Base-by-base conservation (phyloP, 2,113 vertebrate genomes). In the Grammatotria lemairii region DNA sequence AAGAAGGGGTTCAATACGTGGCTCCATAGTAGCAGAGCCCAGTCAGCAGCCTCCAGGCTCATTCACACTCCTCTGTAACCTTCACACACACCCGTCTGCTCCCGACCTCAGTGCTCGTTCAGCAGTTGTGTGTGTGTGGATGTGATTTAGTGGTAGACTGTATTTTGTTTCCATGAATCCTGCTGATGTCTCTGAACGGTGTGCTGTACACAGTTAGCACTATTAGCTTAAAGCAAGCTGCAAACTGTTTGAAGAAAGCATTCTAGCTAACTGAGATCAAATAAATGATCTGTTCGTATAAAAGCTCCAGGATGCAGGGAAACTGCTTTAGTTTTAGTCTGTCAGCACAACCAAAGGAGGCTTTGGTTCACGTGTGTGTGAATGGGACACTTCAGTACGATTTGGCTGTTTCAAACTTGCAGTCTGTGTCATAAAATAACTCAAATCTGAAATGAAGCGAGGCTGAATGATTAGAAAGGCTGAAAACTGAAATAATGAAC, bases 21-120 rank as follows among this genome's bases (percentile, higher is more conserved):
- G 85, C 80, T 89, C 87, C 83, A 84, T 87, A 84, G 84, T 87
- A 51, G 75, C 87, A 31, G 63, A 86, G 91, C 80, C 4, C n/a
- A 89, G 78, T 94, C 89, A 92, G 92, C 92, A 91, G 54, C 86
- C 91, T 85, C 51, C 33, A 70, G 92, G 89, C 70, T 88, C 84
- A 85, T 84, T 84, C 47, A 63, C 54, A 89, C 91, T 91, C 73
- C 80, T 89, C 83, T 84, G 33, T 94, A 88, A 90, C 92, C 90
- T 91, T 91, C 88, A 89, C 80, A 89, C 80, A 83, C 60, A 49
- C 7, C 73, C 42, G 88, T 84, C 47, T 82, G 26, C 47, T 89
- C 70, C 70, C 9, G n/a, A 42, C n/a, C 38, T 42, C 12, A 42
- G 16, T 58, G 83, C 81, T 82, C 81, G 81, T 54, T 92, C 89